phyloP scores from a whole-genome alignment of 2,888 invertebrate species.

The Tipula lateralis region DNA sequence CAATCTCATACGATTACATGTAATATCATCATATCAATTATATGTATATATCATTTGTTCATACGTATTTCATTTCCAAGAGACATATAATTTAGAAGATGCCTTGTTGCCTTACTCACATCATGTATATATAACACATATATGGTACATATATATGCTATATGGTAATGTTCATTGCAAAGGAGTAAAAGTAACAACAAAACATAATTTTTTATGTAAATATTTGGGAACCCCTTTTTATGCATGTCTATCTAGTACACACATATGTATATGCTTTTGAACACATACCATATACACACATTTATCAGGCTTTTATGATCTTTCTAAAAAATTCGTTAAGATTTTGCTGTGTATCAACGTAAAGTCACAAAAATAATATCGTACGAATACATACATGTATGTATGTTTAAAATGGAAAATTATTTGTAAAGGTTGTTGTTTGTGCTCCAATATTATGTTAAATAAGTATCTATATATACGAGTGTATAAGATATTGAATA shows the following conservation, averaged over 20 bases:
- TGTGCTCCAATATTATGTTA: not conserved
- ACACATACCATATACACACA: not conserved
- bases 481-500: not conserved
- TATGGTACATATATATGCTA: not conserved
- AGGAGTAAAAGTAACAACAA: not conserved
- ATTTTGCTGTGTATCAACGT: not conserved
- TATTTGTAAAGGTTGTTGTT: not conserved
- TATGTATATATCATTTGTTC: not conserved
- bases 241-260: not conserved
- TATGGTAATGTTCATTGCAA: not conserved
- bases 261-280: not conserved
- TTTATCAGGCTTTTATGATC: not conserved
- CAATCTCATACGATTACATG: not conserved
- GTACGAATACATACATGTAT: not conserved
- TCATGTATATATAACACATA: not conserved
- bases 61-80: not conserved
- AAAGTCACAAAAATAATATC: slow-evolving; percentile 3
- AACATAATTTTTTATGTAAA: slow-evolving; percentile 5
- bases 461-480: not conserved
- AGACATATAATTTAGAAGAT: not conserved
- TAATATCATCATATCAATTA: not conserved
- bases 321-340: not conserved
- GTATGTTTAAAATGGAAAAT: not conserved
- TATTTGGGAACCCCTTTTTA: not conserved
- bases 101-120: not conserved